Evolutionary conservation across 64 coral and sea anemone species (phyloP).

Genomic region (Dendrophyllia cribrosa): DNA sequence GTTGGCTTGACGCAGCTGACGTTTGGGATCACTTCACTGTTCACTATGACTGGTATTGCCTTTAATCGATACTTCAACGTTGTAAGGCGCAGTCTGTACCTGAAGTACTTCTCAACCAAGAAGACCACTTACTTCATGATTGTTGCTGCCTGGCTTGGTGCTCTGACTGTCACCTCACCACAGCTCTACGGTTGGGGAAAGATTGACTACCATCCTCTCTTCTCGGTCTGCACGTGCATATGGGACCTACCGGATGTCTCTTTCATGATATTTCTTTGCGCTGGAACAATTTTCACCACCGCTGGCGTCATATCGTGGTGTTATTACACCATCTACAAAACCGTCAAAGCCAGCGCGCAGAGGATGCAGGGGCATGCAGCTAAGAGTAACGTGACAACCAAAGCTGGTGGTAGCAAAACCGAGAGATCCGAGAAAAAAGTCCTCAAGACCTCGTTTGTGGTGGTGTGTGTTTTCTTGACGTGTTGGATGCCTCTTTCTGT

Average conservation of each 20-base stretch:
- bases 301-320: slow-evolving; percentile 45
- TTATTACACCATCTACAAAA: slow-evolving; percentile 79
- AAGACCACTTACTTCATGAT: slow-evolving; percentile 1
- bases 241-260: slow-evolving; percentile 66
- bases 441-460: slow-evolving; percentile 67
- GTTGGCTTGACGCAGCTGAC: slow-evolving; percentile 31
- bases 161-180: slow-evolving; percentile 27
- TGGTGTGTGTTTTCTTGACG: slow-evolving; percentile 63
- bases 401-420: not conserved
- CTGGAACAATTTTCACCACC: not conserved
- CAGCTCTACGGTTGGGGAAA: slow-evolving; percentile 55
- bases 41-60: slow-evolving; percentile 55
- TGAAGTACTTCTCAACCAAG: slow-evolving; percentile 43
- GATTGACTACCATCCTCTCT: slow-evolving; percentile 29
- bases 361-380: slow-evolving; percentile 32
- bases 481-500: slow-evolving; percentile 78
- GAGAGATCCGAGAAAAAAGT: slow-evolving; percentile 30
- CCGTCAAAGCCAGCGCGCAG: slow-evolving; percentile 45
- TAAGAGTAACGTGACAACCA: slow-evolving; percentile 1
- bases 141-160: slow-evolving; percentile 28
- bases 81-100: slow-evolving; percentile 27
- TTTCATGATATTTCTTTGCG: slow-evolving; percentile 37
- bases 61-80: slow-evolving; percentile 76
- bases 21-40: slow-evolving; percentile 64
- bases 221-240: slow-evolving; percentile 40